Base-by-base conservation (phyloP, 2,888 invertebrate species). In the Trissonchulus latispiculum region DNA sequence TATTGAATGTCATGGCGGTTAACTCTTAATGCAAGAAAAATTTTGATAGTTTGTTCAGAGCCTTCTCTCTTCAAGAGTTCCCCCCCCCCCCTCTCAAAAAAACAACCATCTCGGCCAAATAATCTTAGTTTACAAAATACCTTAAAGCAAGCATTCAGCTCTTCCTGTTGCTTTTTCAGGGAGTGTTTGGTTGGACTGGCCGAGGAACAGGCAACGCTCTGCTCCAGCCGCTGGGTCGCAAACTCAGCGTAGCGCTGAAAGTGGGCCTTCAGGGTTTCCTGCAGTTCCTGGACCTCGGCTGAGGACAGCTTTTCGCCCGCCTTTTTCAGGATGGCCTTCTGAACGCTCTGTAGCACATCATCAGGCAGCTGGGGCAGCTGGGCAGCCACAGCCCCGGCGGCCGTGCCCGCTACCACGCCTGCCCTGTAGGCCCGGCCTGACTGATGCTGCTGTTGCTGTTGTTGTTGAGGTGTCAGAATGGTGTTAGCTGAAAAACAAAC, bases 361-460 rank as follows among this genome's bases (percentile, higher is more conserved):
- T 69, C 35, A 8, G 66, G 66, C 31, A 64, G 66, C 31, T 8
- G 3, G 28, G 64, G 33, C 35, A 68, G 35, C 35, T 3, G 69
- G 3, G 33, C 35, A 68, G n/a, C 35, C 69, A 68, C 33, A 28
- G 33, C 15, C 64, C 15, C 67, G 73, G 73, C 36, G 66, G 72
- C 70, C 76, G 71, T 61, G 71, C 37, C 61, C 75, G 74, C 35
- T 70, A 36, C 35, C 71, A 61, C 37, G 77, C 8, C 77, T 74
- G 8, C 77, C 71, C 15, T 72, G 32, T 70, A 75, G 70, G 36
- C 36, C 23, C 35, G 76, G 76, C 62, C n/a, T n/a, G n/a, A n/a
- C n/a, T n/a, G n/a, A n/a, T n/a, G n/a, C n/a, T 76, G 73, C 71
- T 76, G 75, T 33, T 79, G 80, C 70, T 81, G 80, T 33, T 80